A percentile compares a stretch with the other conserved stretches of the same genome.
Evolutionary conservation across 1,140 invertebrate species (phyloP).

Genomic region (Pissodes strobi): DNA sequence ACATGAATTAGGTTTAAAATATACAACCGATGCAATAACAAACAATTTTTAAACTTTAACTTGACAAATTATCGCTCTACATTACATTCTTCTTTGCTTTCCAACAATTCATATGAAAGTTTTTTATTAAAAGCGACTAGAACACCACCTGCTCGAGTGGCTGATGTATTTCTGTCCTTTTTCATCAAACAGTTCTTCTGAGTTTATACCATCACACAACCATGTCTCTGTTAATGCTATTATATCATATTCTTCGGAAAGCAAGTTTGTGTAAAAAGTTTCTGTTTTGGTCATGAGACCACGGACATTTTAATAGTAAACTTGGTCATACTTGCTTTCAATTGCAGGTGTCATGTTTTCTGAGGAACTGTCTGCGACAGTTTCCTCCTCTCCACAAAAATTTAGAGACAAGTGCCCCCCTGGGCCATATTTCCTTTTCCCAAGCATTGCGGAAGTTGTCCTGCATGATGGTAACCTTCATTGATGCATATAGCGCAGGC

Average conservation of each 20-base stretch:
- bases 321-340: neutral
- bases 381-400: too few species aligned
- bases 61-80: neutral
- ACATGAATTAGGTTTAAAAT: too few species aligned
- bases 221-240: constrained; percentile 7
- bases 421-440: too few species aligned
- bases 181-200: constrained; percentile 4
- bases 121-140: neutral
- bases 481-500: too few species aligned
- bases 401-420: too few species aligned
- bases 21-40: too few species aligned
- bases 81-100: constrained; percentile 1
- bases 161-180: constrained; percentile 1
- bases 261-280: neutral
- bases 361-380: neutral
- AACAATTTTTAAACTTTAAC: neutral
- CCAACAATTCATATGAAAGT: neutral
- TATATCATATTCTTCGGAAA: constrained; percentile 1
- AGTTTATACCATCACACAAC: neutral
- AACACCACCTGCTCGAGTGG: neutral
- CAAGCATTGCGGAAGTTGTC: too few species aligned
- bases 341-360: too few species aligned
- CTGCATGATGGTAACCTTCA: too few species aligned
- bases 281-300: neutral
- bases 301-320: neutral